Conservation (phyloP, 2,113 vertebrate species). For the Montifringilla adamsi region DNA sequence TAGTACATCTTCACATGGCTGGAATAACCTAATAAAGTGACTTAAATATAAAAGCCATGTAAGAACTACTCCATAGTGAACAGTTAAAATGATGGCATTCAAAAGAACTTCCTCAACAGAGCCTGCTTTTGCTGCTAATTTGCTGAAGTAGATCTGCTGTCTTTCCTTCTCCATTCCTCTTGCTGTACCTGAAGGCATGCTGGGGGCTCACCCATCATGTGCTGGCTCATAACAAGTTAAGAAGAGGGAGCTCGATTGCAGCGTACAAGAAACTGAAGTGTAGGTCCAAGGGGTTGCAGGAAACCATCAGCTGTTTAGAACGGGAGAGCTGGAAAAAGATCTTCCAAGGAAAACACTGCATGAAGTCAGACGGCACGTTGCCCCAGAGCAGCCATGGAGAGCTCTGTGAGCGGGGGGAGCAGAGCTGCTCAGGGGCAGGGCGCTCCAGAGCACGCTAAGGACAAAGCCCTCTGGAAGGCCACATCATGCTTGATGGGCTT, state of each 20-base stretch:
- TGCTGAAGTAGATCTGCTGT: conserved; percentile 15
- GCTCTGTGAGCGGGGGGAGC: background rate
- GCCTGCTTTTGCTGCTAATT: conserved; percentile 37
- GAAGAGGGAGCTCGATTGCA: background rate
- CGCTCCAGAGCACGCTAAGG: background rate
- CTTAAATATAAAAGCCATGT: conserved; percentile 31
- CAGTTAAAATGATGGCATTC: conserved; percentile 25
- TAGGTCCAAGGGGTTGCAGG: background rate
- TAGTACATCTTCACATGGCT: conserved; percentile 23
- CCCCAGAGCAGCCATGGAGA: background rate
- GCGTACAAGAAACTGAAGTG: background rate
- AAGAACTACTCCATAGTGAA: conserved; percentile 24
- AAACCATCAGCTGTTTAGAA: background rate
- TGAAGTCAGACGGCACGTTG: background rate
- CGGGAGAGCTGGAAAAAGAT: background rate
- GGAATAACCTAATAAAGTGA: conserved; percentile 15
- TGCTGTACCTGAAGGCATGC: conserved; percentile 14
- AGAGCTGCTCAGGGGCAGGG: background rate
- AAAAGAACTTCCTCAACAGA: conserved; percentile 30
- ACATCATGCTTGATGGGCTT: background rate
- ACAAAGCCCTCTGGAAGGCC: background rate
- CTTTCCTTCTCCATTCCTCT: conserved; percentile 2
- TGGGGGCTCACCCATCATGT: conserved; percentile 28
- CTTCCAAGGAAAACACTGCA: background rate
- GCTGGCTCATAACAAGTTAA: background rate